These are phyloP conservation scores for Ctenomys sociabilis DNA, from an alignment of 2,113 vertebrate genomes.

Conservation along the genomic window DNA sequence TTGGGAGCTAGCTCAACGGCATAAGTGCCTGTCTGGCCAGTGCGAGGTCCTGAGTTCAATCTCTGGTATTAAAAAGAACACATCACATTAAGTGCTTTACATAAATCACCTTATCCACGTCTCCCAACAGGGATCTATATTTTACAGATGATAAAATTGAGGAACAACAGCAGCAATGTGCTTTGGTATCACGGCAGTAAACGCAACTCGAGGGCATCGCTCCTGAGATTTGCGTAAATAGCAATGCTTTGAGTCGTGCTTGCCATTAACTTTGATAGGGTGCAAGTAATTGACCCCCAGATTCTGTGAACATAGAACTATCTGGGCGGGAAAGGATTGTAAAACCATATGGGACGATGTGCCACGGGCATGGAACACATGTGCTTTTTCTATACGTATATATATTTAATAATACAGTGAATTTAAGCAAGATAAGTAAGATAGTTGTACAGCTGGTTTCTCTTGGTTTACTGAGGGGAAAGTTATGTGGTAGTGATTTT, in stretches of 20 bases:
- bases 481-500: background rate
- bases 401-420: background rate
- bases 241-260: background rate
- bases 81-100: too few species aligned
- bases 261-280: background rate
- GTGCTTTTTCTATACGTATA: background rate
- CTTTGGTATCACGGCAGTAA: too few species aligned
- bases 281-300: background rate
- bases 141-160: background rate
- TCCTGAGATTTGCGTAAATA: background rate
- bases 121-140: background rate
- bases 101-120: background rate
- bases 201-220: background rate
- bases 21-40: too few species aligned
- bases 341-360: background rate
- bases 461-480: background rate
- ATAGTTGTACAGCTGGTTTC: background rate
- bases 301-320: background rate
- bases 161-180: background rate
- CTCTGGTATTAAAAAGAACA: too few species aligned
- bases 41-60: too few species aligned
- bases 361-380: background rate
- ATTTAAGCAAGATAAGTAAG: background rate
- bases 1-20: too few species aligned
- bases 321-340: background rate